A percentile compares a stretch with the other conserved stretches of the same genome.
Conservation (phyloP, 23 tunicate species). For the Oikopleura albicans region DNA sequence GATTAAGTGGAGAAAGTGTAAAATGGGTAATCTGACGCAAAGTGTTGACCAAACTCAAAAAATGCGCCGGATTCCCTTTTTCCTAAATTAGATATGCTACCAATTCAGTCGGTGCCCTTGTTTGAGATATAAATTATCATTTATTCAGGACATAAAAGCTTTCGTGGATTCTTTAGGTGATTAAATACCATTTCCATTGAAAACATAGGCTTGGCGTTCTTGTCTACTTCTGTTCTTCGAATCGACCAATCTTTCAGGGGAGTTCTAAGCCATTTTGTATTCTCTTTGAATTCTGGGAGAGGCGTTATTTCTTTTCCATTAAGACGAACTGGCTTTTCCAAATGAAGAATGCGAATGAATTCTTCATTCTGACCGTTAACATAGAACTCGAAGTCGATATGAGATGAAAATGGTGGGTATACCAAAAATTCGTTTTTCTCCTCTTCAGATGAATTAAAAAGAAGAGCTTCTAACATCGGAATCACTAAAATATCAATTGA, state of each 20-base stretch:
- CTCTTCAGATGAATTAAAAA: background rate
- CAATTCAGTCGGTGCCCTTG: no score
- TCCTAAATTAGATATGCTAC: no score
- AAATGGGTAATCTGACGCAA: no score
- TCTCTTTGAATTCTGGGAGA: background rate
- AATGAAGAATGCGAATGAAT: background rate
- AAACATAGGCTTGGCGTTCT: no score
- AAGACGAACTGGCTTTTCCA: background rate
- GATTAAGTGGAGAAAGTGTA: no score
- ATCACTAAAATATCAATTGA: background rate
- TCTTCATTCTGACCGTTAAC: background rate
- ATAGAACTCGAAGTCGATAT: background rate
- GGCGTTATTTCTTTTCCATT: background rate
- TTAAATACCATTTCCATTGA: no score
- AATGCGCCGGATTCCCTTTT: no score
- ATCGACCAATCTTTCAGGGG: background rate
- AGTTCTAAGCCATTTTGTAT: background rate
- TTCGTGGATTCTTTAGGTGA: no score
- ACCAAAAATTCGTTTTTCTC: background rate
- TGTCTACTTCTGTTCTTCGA: no score
- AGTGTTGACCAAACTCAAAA: no score
- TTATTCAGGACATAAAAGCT: no score
- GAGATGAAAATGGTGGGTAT: background rate
- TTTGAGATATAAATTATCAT: no score
- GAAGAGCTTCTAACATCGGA: background rate